Base-by-base conservation (phyloP, 2,113 vertebrate species). In the Peromyscus maniculatus region DNA sequence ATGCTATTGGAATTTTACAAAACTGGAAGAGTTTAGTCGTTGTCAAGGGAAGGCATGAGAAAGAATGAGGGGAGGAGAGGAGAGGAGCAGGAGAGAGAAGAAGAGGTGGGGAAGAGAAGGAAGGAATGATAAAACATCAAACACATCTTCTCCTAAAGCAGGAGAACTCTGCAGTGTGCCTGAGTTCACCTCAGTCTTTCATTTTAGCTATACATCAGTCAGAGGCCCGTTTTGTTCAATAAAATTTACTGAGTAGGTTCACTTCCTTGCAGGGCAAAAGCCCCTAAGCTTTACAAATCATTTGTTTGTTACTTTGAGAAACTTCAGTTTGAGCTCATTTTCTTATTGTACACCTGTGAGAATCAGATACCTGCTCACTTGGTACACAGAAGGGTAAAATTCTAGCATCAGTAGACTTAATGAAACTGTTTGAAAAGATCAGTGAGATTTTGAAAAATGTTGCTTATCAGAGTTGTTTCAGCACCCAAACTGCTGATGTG, bases 171-270 rank as follows among this genome's bases (percentile, higher is more conserved):
- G 15, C 9, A 3, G 3, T 33, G 13, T 71, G 36, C 19, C 24
- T 83, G n/a, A 75, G 36, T 95, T 71, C 72, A 46, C 21, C 31
- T 66, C 46, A 22, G 66, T 78, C 19, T 88, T 55, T 84, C 5
- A 91, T 67, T 96, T 90, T 94, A 88, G 24, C 69, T 97, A 46
- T n/a, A 26, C 24, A 36, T 96, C 49, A 84, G 31, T 93, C 6
- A 79, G 21, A 33, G 28, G 9, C 1, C 7, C 87, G 49, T 86
- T 94, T 74, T 87, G 46, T 93, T 96, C 7, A 75, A n/a, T 66
- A n/a, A 97, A 93, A 71, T 90, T 78, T 79, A 55, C 66, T 11
- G 6, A 52, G 39, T 59, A n/a, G 3, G 69, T 83, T 94, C 91
- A 57, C 33, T 28, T 74, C 67, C 0, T 55, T 39, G 39, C 8